Evolutionary conservation across 1,140 invertebrate genomes (phyloP), one percentile per base, ranked within the genome.

Genomic region (Sinella curviseta): DNA sequence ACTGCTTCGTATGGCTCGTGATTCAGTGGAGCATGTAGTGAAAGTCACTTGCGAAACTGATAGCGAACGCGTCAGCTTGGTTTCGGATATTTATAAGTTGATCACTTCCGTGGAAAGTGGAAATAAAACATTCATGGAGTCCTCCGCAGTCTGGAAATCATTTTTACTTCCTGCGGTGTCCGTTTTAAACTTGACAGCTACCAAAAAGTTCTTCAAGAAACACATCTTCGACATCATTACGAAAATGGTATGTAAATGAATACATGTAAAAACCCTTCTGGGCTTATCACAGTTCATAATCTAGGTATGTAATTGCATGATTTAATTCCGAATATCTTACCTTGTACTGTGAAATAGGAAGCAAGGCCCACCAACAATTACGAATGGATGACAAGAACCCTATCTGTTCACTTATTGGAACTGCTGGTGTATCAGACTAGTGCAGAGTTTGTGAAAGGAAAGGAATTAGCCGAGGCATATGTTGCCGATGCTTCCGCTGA

Each of bases 321-420:
- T 70, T 70, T 4, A 31, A 70, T 70, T 70, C n/a, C n/a, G n/a
- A n/a, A n/a, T n/a, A n/a, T n/a, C n/a, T n/a, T n/a, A n/a, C n/a
- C n/a, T n/a, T n/a, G n/a, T n/a, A n/a, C n/a, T n/a, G n/a, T n/a
- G n/a, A n/a, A n/a, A n/a, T 24, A 79, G 74, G 75, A 76, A 35
- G 30, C 1, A 17, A 67, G 28, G 1, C 14, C 60, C 3, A 75
- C 17, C 8, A 78, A 39, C 8, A 33, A 48, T 8, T 55, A 60
- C n/a, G 82, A 79, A 30, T 83, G 80, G 82, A 74, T 54, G 28
- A 1, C 55, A 4, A 83, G 81, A 76, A 83, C 76, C 28, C 60
- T 67, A 0, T 60, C 39, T 20, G 36, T 83, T 30, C 31, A 70
- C n/a, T 28, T 83, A n/a, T 2, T 80, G 24, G 82, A 83, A 75